Conservation (phyloP, 2,797 vertebrate genomes). For the Anas bahamensis region DNA sequence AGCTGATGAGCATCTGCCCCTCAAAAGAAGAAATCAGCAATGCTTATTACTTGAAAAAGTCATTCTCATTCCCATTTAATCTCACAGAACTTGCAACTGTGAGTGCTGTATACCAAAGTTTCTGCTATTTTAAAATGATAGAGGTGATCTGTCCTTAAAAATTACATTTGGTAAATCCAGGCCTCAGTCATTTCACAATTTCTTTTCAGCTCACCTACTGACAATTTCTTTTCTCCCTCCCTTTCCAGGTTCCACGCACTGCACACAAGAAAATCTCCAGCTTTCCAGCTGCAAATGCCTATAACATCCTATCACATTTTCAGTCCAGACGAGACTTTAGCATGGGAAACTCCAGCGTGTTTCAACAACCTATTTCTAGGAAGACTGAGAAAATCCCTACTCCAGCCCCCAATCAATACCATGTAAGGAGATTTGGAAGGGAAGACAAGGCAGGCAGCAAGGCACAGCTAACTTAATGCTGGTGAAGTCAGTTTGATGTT, state of each 20-base stretch:
- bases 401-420: constrained; percentile 86
- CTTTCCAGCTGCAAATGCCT: constrained; percentile 80
- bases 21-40: background rate
- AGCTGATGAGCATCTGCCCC: background rate
- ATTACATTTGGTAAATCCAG: background rate
- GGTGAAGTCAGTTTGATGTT: background rate
- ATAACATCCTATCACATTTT: constrained; percentile 77
- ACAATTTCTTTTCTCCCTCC: background rate
- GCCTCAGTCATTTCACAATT: background rate
- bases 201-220: background rate
- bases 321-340: constrained; percentile 80
- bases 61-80: background rate
- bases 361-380: constrained; percentile 78
- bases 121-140: background rate
- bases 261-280: constrained; percentile 25
- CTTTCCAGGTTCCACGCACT: constrained; percentile 66
- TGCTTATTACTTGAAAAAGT: background rate
- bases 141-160: background rate
- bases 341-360: constrained; percentile 80
- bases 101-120: background rate
- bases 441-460: background rate
- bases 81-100: background rate
- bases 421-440: constrained; percentile 65
- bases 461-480: background rate
- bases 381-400: constrained; percentile 63